These are phyloP conservation scores for Helicolenus hilgendorfi DNA, from an alignment of 2,797 vertebrate genomes.

Conservation along the genomic window DNA sequence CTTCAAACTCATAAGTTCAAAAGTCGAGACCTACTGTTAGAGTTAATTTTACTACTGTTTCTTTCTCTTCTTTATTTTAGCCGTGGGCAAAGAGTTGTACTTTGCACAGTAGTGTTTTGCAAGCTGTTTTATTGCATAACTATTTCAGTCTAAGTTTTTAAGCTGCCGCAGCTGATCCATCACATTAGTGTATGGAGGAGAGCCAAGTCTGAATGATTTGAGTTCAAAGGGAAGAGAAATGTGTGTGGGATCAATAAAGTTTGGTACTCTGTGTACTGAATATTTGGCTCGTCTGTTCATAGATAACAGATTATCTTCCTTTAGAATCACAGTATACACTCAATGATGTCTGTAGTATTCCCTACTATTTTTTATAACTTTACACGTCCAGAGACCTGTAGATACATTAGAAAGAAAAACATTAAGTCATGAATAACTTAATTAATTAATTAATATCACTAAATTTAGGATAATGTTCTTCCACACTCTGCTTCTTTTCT, in stretches of 20 bases:
- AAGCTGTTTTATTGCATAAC: constrained; percentile 22
- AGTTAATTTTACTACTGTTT: neutral
- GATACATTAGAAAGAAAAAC: neutral
- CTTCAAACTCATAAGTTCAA: neutral
- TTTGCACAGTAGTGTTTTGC: constrained; percentile 12
- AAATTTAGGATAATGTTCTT: neutral
- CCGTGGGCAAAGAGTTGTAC: neutral
- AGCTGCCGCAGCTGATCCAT: too few relatives aligned
- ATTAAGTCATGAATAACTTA: neutral
- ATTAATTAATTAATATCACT: neutral
- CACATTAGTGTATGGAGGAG: neutral
- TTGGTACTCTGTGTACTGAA: neutral
- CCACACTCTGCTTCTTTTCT: neutral
- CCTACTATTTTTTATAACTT: neutral
- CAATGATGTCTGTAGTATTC: neutral
- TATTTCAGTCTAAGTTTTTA: neutral
- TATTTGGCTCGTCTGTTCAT: neutral
- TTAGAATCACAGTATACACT: neutral
- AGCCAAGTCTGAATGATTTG: neutral
- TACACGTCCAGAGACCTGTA: neutral
- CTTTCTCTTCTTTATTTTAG: neutral
- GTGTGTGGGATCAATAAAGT: neutral
- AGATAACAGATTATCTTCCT: neutral
- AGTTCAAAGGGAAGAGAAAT: neutral
- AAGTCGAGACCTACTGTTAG: neutral